A percentile compares a stretch with the other conserved stretches of the same genome.
Evolutionary conservation across 92 coral and sea anemone species (phyloP).

Genomic region (Virgularia gustaviana): DNA sequence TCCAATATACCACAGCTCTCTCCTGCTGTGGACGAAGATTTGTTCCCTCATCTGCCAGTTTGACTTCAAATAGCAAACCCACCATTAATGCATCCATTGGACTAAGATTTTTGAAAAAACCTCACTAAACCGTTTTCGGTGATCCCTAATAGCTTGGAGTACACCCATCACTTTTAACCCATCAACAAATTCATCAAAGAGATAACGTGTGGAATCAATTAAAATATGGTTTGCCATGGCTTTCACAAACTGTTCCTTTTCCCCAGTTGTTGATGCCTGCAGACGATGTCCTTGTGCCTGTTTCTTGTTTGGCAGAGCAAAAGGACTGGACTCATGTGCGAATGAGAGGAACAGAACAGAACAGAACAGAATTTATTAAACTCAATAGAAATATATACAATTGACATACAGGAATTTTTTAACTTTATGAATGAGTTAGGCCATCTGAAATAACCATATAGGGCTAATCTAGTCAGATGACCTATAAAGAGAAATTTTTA

Average conservation of each 20-base stretch:
- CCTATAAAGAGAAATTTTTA: no score
- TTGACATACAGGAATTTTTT: no score
- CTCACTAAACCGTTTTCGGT: not conserved
- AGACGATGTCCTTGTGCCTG: conserved; percentile 1
- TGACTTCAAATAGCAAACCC: not conserved
- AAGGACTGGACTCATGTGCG: no score
- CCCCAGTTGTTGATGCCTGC: not conserved
- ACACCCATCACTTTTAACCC: conserved; percentile 12
- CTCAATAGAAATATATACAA: no score
- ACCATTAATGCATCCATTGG: not conserved
- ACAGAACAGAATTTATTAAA: no score
- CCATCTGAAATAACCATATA: no score
- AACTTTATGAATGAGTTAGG: no score
- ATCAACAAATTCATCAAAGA: not conserved
- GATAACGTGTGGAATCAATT: conserved; percentile 2
- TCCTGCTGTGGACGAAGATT: not conserved
- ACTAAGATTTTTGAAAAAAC: not conserved
- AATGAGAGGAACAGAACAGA: no score
- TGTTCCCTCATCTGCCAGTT: conserved; percentile 5
- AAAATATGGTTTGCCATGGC: not conserved
- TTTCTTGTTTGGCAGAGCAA: no score
- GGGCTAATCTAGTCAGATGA: no score
- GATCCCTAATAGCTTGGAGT: not conserved
- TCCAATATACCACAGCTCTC: conserved; percentile 9
- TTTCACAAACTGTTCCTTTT: not conserved